Evolutionary conservation across 1,140 invertebrate species (phyloP).

Genomic region (Phymastichus coffea): DNA sequence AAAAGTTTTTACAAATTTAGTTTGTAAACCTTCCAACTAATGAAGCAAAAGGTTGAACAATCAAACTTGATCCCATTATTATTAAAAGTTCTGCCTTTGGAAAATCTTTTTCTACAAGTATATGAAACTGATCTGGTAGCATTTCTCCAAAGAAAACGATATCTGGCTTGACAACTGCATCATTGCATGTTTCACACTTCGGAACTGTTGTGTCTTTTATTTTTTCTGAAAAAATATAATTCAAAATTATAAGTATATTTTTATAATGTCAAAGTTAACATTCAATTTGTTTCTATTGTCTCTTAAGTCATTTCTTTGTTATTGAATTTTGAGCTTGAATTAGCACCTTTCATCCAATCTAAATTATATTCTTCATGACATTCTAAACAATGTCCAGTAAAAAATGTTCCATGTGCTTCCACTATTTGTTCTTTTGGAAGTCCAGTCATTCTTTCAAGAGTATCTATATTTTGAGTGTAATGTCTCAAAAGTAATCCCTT

Average conservation of each 20-base stretch:
- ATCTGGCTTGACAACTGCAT: slow-evolving; percentile 86
- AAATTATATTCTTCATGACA: slow-evolving; percentile 75
- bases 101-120: slow-evolving; percentile 72
- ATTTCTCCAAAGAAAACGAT: slow-evolving; percentile 94
- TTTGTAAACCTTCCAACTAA: slow-evolving; percentile 69
- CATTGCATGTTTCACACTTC: slow-evolving; percentile 70
- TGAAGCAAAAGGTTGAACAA: slow-evolving; percentile 94
- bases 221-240: slow-evolving; percentile 58
- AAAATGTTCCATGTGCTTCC: slow-evolving; percentile 92
- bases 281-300: background rate
- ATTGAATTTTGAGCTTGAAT: slow-evolving; percentile 3
- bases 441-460: slow-evolving; percentile 85
- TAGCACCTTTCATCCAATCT: slow-evolving; percentile 83
- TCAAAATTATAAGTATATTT: slow-evolving; percentile 14
- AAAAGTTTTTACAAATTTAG: slow-evolving; percentile 20
- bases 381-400: slow-evolving; percentile 81
- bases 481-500: slow-evolving; percentile 79
- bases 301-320: slow-evolving; percentile 32
- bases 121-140: slow-evolving; percentile 76
- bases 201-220: slow-evolving; percentile 75
- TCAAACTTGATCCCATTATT: slow-evolving; percentile 92
- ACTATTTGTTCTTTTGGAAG: slow-evolving; percentile 82
- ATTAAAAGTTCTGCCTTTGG: slow-evolving; percentile 87
- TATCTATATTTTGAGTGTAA: slow-evolving; percentile 95
- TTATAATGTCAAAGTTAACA: background rate